These are phyloP conservation scores for Carabus problematicus DNA, from an alignment of 2,888 invertebrate species.

Conservation along the genomic window DNA sequence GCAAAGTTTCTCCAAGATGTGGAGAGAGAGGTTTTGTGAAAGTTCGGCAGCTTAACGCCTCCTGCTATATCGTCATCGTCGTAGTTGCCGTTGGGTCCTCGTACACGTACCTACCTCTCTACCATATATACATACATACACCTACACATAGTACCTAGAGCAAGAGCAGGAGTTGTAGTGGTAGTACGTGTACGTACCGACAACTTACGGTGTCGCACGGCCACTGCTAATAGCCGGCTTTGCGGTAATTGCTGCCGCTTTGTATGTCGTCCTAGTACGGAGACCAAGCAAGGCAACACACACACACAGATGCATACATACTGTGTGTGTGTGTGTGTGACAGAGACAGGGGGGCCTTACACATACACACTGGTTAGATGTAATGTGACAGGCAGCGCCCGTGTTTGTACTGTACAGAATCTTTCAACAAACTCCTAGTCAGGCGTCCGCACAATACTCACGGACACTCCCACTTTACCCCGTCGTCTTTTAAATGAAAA, in stretches of 20 bases:
- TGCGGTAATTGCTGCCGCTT: constrained; percentile 41
- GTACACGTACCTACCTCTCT: background rate
- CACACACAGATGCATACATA: constrained; percentile 14
- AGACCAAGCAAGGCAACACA: constrained; percentile 6
- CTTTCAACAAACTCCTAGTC: background rate
- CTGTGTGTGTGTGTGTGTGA: constrained; percentile 15
- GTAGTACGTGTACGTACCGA: constrained; percentile 2
- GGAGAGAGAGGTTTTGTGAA: constrained; percentile 35
- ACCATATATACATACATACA: background rate
- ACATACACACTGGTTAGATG: constrained; percentile 1
- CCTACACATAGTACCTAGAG: constrained; percentile 10
- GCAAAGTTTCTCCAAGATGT: constrained; percentile 29
- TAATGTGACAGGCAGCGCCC: background rate
- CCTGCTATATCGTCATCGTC: background rate
- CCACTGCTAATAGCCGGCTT: constrained; percentile 43
- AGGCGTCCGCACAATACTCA: constrained; percentile 15
- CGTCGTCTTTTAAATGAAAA: constrained; percentile 40
- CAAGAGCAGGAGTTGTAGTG: background rate
- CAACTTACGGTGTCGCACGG: constrained; percentile 31
- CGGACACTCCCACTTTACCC: constrained; percentile 34
- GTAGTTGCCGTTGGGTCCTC: too few relatives aligned
- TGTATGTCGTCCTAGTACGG: constrained; percentile 27
- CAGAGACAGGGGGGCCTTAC: background rate
- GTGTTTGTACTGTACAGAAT: background rate
- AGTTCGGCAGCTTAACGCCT: constrained; percentile 39